Evolutionary conservation across 1,140 invertebrate genomes (phyloP), one percentile per base, ranked within the genome.

Genomic region (Listronotus bonariensis): DNA sequence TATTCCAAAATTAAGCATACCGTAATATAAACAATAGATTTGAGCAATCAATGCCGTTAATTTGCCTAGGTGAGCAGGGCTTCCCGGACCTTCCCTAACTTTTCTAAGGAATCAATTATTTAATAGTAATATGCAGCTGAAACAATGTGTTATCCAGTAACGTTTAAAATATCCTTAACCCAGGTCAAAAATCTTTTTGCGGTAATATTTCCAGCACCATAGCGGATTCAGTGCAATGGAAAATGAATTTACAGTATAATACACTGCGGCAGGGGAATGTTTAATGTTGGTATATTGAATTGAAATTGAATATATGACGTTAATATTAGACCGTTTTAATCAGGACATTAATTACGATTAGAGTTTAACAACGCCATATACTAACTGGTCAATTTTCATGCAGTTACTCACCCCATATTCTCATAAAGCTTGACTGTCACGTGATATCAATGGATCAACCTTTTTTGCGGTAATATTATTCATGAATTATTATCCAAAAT

Each of bases 231-330:
- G n/a, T 46, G 10, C 15, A 17, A 4, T 46, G 10, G 43, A 46
- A 46, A 46, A 46, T 46, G 43, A 46, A 15, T 51, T 26, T 18
- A 51, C 20, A 51, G 12, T 51, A 20, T 31, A 26, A 51, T 31
- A 34, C 48, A 31, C 48, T n/a, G 17, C 2, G 48, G 14, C n/a
- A 26, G n/a, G 54, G 41, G 40, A 45, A 43, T 57, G 54, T 46
- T 57, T 45, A 57, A 57, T 26, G 54, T 34, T 38, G 20, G 40
- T 34, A 43, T 46, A 46, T 57, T 57, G 54, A 57, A 57, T 57
- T 57, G 54, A 57, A 57, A 57, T 18, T 57, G 38, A 26, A 57
- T 57, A 57, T 57, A 57, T 57, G 54, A 57, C 54, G 54, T 57
- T 57, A 57, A 57, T 57, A 57, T 57, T 57, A 43, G 40, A 17